Evolutionary conservation across 2,113 vertebrate species (phyloP).

Genomic region (Cnemophilus loriae): DNA sequence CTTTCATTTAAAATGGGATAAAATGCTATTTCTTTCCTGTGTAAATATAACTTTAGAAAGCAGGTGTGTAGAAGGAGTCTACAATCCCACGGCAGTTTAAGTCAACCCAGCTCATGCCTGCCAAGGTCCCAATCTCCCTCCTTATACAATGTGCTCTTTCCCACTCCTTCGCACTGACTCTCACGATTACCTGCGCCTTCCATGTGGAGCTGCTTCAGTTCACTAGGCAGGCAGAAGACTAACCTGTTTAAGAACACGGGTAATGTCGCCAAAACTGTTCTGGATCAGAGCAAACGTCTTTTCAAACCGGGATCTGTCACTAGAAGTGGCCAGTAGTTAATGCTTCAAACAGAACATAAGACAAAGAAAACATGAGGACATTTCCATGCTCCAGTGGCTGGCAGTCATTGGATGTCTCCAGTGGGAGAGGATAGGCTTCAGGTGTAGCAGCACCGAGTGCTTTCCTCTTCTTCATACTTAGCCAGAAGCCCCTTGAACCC

Average conservation of each 20-base stretch:
- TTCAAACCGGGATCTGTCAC: background rate
- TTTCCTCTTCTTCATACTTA: background rate
- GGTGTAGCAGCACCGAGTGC: background rate
- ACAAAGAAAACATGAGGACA: background rate
- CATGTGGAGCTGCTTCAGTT: background rate
- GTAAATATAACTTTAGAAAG: background rate
- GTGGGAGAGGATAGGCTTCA: background rate
- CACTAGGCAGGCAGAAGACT: background rate
- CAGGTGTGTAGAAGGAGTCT: background rate
- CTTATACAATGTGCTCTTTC: background rate
- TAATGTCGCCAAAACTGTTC: background rate
- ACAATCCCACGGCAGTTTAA: background rate
- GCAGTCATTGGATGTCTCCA: background rate
- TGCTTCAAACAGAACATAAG: background rate
- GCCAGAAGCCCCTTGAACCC: background rate
- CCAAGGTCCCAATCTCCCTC: background rate
- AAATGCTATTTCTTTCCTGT: background rate
- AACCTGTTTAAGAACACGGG: background rate
- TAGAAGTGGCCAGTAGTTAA: background rate
- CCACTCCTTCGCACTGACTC: background rate
- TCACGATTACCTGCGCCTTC: background rate
- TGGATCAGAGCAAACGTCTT: background rate
- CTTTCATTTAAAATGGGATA: background rate
- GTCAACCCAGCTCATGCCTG: background rate
- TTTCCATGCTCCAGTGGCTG: background rate